A percentile compares a stretch with the other conserved stretches of the same genome.
Conservation (phyloP, 2,113 vertebrate genomes). For the Bos taurus region ARS-UCD2.0 NC_037338.1:78765001-78765500, state of each 20-base stretch:
- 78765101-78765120: too few species aligned
- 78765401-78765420: neutral
- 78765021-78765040: neutral
- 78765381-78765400: neutral
- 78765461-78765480: neutral
- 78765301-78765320: neutral
- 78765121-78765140: neutral
- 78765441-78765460: neutral
- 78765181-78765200: neutral
- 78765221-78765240: neutral
- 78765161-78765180: neutral
- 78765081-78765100: neutral
- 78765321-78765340: neutral
- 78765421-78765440: neutral
- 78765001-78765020: neutral
- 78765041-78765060: neutral
- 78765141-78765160: neutral
- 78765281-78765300: neutral
- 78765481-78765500: neutral
- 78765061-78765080: neutral
- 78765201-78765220: neutral
- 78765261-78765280: neutral
- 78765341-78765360: too few species aligned
- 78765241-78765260: accelerated
- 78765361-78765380: neutral